Evolutionary conservation across 1,140 invertebrate species (phyloP).

Genomic region (Sinella curviseta): DNA sequence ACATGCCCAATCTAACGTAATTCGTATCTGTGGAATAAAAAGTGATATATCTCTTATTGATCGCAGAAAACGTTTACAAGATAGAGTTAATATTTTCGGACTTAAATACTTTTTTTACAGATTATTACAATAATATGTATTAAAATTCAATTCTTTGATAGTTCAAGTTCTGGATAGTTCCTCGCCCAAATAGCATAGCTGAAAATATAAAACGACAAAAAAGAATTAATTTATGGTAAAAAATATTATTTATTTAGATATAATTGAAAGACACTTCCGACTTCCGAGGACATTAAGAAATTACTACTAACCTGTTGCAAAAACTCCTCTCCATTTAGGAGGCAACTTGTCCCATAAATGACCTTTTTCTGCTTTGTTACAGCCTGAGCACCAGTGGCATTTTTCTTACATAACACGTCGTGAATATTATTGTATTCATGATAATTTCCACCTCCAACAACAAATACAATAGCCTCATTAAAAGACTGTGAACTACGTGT

Average conservation of each 20-base stretch:
- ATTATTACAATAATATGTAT: background rate
- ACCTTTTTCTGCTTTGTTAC: background rate
- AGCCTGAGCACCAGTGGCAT: conserved; percentile 34
- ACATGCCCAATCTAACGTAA: too few relatives aligned
- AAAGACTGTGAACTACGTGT: conserved; percentile 60
- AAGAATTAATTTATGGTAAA: background rate
- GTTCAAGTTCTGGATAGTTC: background rate
- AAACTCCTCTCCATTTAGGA: conserved; percentile 39
- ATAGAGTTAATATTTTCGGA: too few relatives aligned
- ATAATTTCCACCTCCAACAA: conserved; percentile 98
- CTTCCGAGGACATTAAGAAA: background rate
- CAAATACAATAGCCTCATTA: conserved; percentile 90
- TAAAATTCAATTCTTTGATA: background rate
- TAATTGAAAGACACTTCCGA: background rate
- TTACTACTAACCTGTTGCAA: conserved; percentile 1
- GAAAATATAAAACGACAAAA: background rate
- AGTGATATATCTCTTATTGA: too few relatives aligned
- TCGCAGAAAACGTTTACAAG: too few relatives aligned
- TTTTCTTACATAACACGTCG: conserved; percentile 85
- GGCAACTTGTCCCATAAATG: conserved; percentile 27
- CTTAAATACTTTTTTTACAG: too few relatives aligned
- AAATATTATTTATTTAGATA: background rate
- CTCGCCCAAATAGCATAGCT: background rate
- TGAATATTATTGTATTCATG: conserved; percentile 98
- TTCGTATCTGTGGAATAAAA: too few relatives aligned